Conservation (phyloP, 2,888 invertebrate species). For the Orthonevra nobilis region DNA sequence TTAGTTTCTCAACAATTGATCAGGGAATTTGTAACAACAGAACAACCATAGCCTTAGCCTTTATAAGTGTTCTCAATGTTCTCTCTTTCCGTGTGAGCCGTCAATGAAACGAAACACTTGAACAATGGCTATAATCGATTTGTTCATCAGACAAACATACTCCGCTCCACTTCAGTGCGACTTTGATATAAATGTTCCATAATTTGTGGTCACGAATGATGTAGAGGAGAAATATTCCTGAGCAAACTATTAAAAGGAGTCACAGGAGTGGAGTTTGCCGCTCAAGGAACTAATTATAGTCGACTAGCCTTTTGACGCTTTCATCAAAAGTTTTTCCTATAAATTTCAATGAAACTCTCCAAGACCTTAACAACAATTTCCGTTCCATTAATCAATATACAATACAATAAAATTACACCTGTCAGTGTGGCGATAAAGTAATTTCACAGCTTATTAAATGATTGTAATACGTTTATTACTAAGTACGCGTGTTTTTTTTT, state of each 20-base stretch:
- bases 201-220: no score
- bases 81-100: no score
- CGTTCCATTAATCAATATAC: no score
- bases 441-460: constrained; percentile 30
- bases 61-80: not conserved
- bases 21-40: not conserved
- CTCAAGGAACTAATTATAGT: no score
- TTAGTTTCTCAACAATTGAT: not conserved
- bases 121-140: constrained; percentile 13
- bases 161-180: not conserved
- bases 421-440: constrained; percentile 7
- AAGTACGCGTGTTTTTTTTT: constrained; percentile 24
- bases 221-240: no score
- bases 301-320: no score
- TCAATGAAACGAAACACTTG: constrained; percentile 23
- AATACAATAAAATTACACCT: constrained; percentile 44
- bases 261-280: no score
- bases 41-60: not conserved
- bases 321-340: no score
- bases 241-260: no score
- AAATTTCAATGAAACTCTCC: no score
- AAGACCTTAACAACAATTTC: no score
- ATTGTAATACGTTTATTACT: constrained; percentile 19
- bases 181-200: constrained; percentile 30
- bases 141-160: constrained; percentile 2